A percentile compares a stretch with the other conserved stretches of the same genome.
Evolutionary conservation across 1,140 invertebrate genomes (phyloP).

Genomic region (Melanaphis sacchari): DNA sequence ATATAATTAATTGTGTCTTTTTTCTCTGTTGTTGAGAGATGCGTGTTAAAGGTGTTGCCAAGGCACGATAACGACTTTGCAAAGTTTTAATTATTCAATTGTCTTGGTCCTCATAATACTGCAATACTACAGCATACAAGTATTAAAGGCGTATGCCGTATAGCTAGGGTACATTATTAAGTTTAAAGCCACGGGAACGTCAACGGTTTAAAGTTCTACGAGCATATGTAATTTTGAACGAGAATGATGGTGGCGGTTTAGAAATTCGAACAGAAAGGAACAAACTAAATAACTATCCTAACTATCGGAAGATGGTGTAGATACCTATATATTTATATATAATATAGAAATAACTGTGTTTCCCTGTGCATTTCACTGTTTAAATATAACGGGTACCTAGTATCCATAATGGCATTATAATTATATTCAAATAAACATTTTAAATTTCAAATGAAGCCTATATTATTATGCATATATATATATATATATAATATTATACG

Average conservation of each 20-base stretch:
- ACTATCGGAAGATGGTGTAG: not conserved
- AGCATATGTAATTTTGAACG: not conserved
- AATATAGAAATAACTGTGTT: not conserved
- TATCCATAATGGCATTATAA: not conserved
- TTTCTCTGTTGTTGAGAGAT: not conserved
- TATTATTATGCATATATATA: not conserved
- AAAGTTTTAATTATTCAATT: constrained; percentile 46
- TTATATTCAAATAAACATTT: not conserved
- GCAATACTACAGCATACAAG: not conserved
- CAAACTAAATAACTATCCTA: not conserved
- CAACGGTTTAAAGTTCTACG: not conserved
- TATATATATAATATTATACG: not conserved
- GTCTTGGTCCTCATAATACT: not conserved
- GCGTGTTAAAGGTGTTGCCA: not conserved
- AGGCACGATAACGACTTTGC: not conserved
- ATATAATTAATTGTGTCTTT: not conserved
- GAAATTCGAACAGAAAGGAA: not conserved
- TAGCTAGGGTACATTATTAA: not conserved
- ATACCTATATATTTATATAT: not conserved
- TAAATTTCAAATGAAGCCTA: not conserved
- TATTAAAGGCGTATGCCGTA: not conserved
- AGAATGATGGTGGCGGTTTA: not conserved
- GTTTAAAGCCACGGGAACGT: not conserved
- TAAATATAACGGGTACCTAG: not conserved
- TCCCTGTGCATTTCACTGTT: not conserved